Evolutionary conservation across 2,888 invertebrate genomes (phyloP).

Genomic region (Rhorus exstirpatorius): DNA sequence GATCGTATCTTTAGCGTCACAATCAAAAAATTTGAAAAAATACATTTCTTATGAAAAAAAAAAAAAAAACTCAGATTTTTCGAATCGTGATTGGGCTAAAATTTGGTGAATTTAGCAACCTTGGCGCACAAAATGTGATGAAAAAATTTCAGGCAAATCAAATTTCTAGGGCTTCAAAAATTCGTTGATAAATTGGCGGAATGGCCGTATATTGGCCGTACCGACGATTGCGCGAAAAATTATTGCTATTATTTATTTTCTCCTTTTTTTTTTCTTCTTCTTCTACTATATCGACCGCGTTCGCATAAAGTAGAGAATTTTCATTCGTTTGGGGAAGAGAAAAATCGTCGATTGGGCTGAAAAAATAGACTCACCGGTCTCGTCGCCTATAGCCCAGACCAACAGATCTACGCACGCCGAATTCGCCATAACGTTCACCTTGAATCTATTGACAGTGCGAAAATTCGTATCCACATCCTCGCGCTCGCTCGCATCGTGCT

Average conservation of each 20-base stretch:
- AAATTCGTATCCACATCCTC: constrained; percentile 94
- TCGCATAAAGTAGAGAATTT: background rate
- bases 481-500: constrained; percentile 94
- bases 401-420: constrained; percentile 98
- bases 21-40: no score
- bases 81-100: no score
- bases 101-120: no score
- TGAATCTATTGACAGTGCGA: constrained; percentile 95
- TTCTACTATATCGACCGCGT: constrained; percentile 1
- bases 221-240: constrained; percentile 14
- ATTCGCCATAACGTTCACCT: constrained; percentile 98
- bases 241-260: background rate
- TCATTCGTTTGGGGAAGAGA: constrained; percentile 10
- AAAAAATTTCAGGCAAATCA: no score
- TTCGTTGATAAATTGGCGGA: no score
- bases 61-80: no score
- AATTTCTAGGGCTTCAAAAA: no score
- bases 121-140: no score
- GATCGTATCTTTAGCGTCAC: no score
- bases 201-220: no score
- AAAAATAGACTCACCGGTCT: constrained; percentile 91
- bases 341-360: background rate
- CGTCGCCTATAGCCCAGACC: constrained; percentile 99
- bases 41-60: no score
- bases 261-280: background rate